Conservation (phyloP, 53 echinoderm and acorn worm species). For the Hippasteria phrygiana region DNA sequence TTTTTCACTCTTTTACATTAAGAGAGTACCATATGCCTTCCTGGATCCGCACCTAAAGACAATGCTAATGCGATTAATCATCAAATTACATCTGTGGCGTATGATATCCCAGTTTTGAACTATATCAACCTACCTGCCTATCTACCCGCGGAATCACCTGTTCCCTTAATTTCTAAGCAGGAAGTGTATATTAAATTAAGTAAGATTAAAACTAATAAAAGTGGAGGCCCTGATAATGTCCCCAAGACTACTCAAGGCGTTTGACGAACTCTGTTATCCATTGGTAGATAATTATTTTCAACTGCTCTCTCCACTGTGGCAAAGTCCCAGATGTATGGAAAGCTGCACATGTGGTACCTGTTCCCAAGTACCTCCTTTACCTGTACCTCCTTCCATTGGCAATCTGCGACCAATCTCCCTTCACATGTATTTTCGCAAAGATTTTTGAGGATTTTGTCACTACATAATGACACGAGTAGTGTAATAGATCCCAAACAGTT, state of each 20-base stretch:
- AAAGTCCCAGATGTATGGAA: not conserved
- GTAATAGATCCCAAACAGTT: not conserved
- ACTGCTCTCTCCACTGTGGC: not conserved
- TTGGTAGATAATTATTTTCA: too few relatives aligned
- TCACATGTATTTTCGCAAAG: not conserved
- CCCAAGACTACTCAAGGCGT: too few relatives aligned
- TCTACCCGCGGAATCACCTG: not conserved
- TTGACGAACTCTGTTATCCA: too few relatives aligned
- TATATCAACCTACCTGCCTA: not conserved
- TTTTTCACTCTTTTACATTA: not conserved
- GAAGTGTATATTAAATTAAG: not conserved
- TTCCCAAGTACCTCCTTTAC: not conserved
- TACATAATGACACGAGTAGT: not conserved
- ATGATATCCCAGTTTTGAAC: conserved; percentile 5
- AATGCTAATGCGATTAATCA: not conserved
- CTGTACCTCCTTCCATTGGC: not conserved
- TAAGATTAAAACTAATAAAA: too few relatives aligned
- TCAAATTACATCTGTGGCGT: not conserved
- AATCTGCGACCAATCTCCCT: not conserved
- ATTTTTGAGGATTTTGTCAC: not conserved
- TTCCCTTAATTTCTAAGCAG: not conserved
- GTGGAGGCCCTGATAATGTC: too few relatives aligned
- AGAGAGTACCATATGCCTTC: not conserved
- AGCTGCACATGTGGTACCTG: not conserved
- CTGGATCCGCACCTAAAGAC: not conserved